Evolutionary conservation across 1,140 invertebrate genomes (phyloP), one percentile per base, ranked within the genome.

Genomic region (Belonocnema kinseyi): DNA sequence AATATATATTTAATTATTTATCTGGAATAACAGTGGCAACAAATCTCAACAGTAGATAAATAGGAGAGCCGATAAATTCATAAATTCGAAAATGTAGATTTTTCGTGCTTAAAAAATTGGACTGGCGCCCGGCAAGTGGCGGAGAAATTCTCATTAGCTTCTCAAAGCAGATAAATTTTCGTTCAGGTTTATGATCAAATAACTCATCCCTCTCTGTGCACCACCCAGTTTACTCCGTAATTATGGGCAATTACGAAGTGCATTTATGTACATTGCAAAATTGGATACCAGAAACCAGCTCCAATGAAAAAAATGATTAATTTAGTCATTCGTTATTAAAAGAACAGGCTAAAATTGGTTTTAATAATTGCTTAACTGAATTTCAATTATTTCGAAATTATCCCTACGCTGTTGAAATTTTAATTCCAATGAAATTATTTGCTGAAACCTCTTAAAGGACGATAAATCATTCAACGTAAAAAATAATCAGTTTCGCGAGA

Each of bases 401-500:
- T 66, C 40, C 14, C 14, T 26, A 66, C 61, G 40, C 40, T 46
- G 40, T 46, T 46, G 33, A 40, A 66, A 66, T 66, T 66, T 40
- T 66, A 66, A 66, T 66, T 66, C 14, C 33, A 66, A n/a, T 66
- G 26, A 66, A 66, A 46, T 66, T 66, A 16, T 66, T 66, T 66
- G 21, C 21, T n/a, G 61, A 66, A 40, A 40, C 46, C 33, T 40
- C 40, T 66, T 66, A 66, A 66, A 66, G 26, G 61, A 66, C 61
- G n/a, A 66, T 66, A 66, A 66, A 66, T 66, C 61, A 66, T 33
- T 26, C 61, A 16, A 16, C 26, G 33, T 4, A 21, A 66, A 40
- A 66, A 66, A 33, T 66, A 66, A 66, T 66, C 61, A 66, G 61
- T 66, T 66, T 66, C 33, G 61, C 58, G 58, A 66, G 61, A 33